Conservation (phyloP, 2,888 invertebrate species). For the Physocephala rufipes region DNA sequence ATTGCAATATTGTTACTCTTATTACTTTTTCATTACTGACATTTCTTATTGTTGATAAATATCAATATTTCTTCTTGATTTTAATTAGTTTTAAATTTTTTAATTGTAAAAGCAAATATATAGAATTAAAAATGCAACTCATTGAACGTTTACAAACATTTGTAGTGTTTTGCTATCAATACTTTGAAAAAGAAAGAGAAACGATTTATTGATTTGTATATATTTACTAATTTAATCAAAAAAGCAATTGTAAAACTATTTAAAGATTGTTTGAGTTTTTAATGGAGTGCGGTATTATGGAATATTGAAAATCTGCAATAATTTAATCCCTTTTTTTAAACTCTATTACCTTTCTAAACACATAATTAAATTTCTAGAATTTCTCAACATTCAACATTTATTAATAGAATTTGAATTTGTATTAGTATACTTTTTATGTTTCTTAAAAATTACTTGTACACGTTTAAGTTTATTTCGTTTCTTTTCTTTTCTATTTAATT, state of each 20-base stretch:
- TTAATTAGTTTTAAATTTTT: background rate
- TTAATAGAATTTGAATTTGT: constrained; percentile 28
- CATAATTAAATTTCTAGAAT: constrained; percentile 19
- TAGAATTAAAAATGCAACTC: too few relatives aligned
- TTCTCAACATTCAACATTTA: constrained; percentile 36
- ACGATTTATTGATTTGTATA: constrained; percentile 23
- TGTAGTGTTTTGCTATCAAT: background rate
- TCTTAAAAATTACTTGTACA: constrained; percentile 37
- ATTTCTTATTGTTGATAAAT: constrained; percentile 2
- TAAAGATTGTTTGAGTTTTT: background rate
- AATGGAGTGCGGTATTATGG: constrained; percentile 4
- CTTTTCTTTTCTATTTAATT: constrained; percentile 10
- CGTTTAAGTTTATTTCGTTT: constrained; percentile 23
- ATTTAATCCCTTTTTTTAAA: background rate
- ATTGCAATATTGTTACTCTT: too few relatives aligned
- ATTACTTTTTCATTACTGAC: background rate
- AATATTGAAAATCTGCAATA: constrained; percentile 8
- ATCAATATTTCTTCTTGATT: constrained; percentile 14
- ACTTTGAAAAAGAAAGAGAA: constrained; percentile 24
- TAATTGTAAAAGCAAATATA: too few relatives aligned
- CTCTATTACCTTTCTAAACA: constrained; percentile 9
- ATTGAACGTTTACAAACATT: background rate
- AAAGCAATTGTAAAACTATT: constrained; percentile 9
- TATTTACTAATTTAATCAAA: constrained; percentile 14
- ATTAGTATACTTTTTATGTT: constrained; percentile 24